Conservation (phyloP, 2,888 invertebrate genomes). For the Slavum lentiscoides region DNA sequence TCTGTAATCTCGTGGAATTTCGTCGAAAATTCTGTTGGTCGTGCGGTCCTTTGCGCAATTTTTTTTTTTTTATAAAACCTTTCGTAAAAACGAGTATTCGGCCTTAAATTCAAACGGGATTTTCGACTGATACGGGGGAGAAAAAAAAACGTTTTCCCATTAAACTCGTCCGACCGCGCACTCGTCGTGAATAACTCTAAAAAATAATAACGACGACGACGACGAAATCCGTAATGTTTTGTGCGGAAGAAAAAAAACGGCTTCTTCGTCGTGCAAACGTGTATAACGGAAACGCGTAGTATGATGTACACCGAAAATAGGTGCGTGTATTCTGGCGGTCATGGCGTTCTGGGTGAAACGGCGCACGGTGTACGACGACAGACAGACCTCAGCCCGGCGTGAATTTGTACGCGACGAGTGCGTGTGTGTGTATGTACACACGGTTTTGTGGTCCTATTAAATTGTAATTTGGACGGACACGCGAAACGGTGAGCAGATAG, state of each 20-base stretch:
- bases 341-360: constrained; percentile 14
- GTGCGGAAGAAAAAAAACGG: background rate
- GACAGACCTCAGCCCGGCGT: background rate
- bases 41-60: no score
- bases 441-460: constrained; percentile 41
- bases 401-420: background rate
- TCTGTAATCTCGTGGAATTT: no score
- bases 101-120: no score
- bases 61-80: no score
- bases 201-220: background rate
- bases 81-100: no score
- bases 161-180: background rate
- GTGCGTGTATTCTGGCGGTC: no score
- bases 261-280: constrained; percentile 14
- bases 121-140: background rate
- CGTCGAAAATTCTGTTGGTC: no score
- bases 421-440: background rate
- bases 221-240: background rate
- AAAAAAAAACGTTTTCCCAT: constrained; percentile 9
- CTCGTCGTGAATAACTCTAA: background rate
- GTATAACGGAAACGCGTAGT: background rate
- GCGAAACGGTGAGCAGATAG: background rate
- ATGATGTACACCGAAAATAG: background rate
- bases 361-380: background rate
- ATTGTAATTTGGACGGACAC: constrained; percentile 46